Base-by-base conservation (phyloP, 35 echinoderm and acorn worm species). In the Ophiothrix spiculata region DNA sequence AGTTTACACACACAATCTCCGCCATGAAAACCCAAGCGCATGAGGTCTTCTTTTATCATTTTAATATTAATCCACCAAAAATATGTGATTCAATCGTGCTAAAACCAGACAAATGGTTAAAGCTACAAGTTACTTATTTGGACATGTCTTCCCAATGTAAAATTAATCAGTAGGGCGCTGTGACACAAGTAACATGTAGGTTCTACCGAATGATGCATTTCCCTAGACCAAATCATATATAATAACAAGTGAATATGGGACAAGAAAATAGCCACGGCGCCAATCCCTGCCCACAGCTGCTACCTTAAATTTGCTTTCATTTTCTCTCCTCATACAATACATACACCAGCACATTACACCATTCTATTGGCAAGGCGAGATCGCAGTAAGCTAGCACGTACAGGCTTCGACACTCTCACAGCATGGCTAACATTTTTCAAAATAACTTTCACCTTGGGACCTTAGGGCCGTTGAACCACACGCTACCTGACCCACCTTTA, bases 391-490 rank as follows among this genome's bases (percentile, higher is more conserved):
- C 60, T 49, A 69, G 60, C 60, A 69, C 60, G 60, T 69, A 2
- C 60, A 4, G 29, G 60, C 60, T 15, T 69, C 60, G 25, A n/a
- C 60, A 69, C 60, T 69, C 60, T n/a, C 8, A 10, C 60, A 69
- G 60, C 60, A 69, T 69, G 60, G 4, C 42, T 15, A 69, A 25
- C 60, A 69, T 69, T 12, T 69, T 69, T 69, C 60, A 69, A 69
- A 69, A 69, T 15, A 15, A 69, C 8, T n/a, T 69, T 69, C 60
- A 69, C 60, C 60, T 25, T 69, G 60, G 60, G 60, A 69, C 60
- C 42, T 69, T 69, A n/a, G 60, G 60, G 60, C 60, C 60, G 60
- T 69, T 69, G 60, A 69, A 69, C 60, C 60, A 69, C 60, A 69
- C 29, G 29, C 60, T 28, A 69, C 60, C 60, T 28, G 60, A 69